These are phyloP conservation scores for Stenolophus ochropezus DNA, from an alignment of 2,888 invertebrate genomes.

Conservation along the genomic window DNA sequence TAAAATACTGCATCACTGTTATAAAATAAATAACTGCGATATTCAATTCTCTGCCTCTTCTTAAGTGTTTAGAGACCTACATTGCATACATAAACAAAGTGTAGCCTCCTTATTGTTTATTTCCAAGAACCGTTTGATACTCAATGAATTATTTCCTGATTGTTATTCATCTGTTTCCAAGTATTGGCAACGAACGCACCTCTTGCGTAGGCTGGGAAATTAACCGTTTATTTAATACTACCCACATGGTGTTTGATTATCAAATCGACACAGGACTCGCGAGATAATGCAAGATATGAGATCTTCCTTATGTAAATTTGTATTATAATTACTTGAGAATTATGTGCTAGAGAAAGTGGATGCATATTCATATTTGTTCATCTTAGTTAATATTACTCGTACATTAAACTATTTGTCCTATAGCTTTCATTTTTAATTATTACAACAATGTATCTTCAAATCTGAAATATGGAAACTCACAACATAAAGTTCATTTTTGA, in stretches of 20 bases:
- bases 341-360: neutral
- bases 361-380: slow-evolving; percentile 25
- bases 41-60: too few species aligned
- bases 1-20: too few species aligned
- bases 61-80: too few species aligned
- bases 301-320: slow-evolving; percentile 20
- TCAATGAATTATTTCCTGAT: slow-evolving; percentile 23
- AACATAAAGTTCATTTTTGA: too few species aligned
- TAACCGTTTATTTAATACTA: slow-evolving; percentile 44
- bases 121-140: too few species aligned
- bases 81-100: too few species aligned
- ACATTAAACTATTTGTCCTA: neutral
- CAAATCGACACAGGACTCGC: neutral
- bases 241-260: slow-evolving; percentile 38
- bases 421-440: too few species aligned
- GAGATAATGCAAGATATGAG: neutral
- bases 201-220: slow-evolving; percentile 31
- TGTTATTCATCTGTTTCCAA: slow-evolving; percentile 42
- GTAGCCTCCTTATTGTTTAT: too few species aligned
- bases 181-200: slow-evolving; percentile 32
- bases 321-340: slow-evolving; percentile 24
- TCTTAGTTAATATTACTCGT: neutral
- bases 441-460: too few species aligned
- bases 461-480: too few species aligned
- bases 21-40: too few species aligned